phyloP scores from a whole-genome alignment of 2,888 invertebrate genomes.

The Sympetrum striolatum region DNA sequence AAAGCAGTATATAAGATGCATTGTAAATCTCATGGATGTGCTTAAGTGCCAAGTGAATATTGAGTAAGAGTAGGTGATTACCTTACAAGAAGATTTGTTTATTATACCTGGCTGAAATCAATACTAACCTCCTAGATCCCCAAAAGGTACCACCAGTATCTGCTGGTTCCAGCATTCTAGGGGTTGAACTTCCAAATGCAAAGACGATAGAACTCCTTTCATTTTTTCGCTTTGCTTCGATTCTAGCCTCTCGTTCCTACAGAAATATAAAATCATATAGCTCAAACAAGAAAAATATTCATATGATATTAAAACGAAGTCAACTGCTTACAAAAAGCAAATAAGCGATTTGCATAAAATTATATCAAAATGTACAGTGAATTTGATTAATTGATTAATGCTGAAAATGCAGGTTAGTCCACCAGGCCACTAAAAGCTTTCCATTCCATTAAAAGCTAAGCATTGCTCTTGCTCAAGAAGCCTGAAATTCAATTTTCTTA shows the following conservation, averaged over 20 bases:
- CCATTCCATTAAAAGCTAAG: conserved; percentile 35
- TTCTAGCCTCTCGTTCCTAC: conserved; percentile 77
- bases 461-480: conserved; percentile 34
- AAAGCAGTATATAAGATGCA: too few species aligned
- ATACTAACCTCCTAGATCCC: conserved; percentile 76
- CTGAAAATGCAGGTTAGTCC: not conserved
- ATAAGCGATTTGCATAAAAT: conserved; percentile 14
- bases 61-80: too few species aligned
- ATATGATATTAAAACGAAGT: not conserved
- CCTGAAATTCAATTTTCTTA: conserved; percentile 13
- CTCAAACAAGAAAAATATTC: not conserved
- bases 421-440: conserved; percentile 29
- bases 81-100: too few species aligned
- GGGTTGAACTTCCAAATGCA: conserved; percentile 92
- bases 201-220: conserved; percentile 79
- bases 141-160: conserved; percentile 82
- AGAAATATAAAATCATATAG: conserved; percentile 41
- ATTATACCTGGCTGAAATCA: not conserved
- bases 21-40: too few species aligned
- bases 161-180: conserved; percentile 82
- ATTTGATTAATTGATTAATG: not conserved
- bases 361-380: not conserved
- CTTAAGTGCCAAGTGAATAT: too few species aligned
- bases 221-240: conserved; percentile 80
- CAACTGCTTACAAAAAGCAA: conserved; percentile 24